These are phyloP conservation scores for Arothron firmamentum DNA, from an alignment of 2,113 vertebrate species.

Conservation along the genomic window DNA sequence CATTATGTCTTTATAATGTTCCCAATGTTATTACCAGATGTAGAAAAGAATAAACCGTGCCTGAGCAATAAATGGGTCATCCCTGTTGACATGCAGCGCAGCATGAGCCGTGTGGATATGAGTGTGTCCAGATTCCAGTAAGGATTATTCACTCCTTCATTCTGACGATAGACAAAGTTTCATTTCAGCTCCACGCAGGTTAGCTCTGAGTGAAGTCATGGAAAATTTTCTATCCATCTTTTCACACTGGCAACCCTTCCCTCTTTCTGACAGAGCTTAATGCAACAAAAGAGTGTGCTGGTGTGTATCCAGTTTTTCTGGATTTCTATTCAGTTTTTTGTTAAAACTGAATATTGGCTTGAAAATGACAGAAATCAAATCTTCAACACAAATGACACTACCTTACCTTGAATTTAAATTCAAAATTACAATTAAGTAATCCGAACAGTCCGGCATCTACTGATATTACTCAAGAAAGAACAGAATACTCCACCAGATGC, in stretches of 20 bases:
- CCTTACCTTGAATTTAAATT: not conserved
- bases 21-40: conserved; percentile 64
- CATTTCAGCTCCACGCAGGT: conserved; percentile 35
- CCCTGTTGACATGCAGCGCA: conserved; percentile 65
- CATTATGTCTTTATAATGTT: conserved; percentile 55
- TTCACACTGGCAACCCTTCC: conserved; percentile 53
- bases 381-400: not conserved
- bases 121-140: conserved; percentile 32
- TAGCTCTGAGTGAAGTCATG: conserved; percentile 65
- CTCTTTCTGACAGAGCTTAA: conserved; percentile 64
- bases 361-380: not conserved
- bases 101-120: conserved; percentile 52
- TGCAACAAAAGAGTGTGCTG: conserved; percentile 61
- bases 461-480: not conserved
- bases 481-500: conserved; percentile 1
- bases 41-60: conserved; percentile 53
- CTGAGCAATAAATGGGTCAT: conserved; percentile 63
- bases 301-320: too few relatives aligned
- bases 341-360: not conserved
- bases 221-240: conserved; percentile 69
- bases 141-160: conserved; percentile 38
- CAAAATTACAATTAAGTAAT: not conserved
- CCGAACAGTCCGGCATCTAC: conserved; percentile 2
- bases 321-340: too few relatives aligned
- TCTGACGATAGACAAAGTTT: conserved; percentile 41